A percentile compares a stretch with the other conserved stretches of the same genome.
Conservation (phyloP, 2,888 invertebrate species). For the Diachrysia chrysitis region DNA sequence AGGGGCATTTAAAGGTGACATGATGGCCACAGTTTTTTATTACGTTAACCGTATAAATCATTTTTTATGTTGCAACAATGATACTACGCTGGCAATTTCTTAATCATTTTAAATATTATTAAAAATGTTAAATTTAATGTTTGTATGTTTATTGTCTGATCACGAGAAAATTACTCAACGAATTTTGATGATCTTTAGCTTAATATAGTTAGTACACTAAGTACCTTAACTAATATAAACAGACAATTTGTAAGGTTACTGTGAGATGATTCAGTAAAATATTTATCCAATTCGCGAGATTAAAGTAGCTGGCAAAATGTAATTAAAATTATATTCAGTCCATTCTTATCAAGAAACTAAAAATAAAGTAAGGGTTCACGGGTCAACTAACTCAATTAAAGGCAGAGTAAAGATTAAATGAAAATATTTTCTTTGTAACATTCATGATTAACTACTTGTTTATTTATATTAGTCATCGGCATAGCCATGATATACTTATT, state of each 20-base stretch:
- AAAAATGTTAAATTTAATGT: too few relatives aligned
- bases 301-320: background rate
- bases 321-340: constrained; percentile 14
- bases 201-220: background rate
- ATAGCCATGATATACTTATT: background rate
- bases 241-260: too few relatives aligned
- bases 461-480: background rate
- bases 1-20: background rate
- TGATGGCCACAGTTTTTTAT: background rate
- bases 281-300: too few relatives aligned
- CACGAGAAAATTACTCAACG: background rate
- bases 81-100: background rate
- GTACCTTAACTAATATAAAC: too few relatives aligned
- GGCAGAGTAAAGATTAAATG: background rate
- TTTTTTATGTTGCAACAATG: background rate
- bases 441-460: background rate
- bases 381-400: constrained; percentile 10
- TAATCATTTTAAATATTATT: too few relatives aligned
- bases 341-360: constrained; percentile 19
- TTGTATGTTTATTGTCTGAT: background rate
- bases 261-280: too few relatives aligned
- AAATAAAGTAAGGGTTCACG: constrained; percentile 19
- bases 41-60: background rate
- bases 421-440: background rate
- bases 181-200: background rate